Conservation (phyloP, 2,888 invertebrate species). For the Galeopsomyia nigrocyanea region DNA sequence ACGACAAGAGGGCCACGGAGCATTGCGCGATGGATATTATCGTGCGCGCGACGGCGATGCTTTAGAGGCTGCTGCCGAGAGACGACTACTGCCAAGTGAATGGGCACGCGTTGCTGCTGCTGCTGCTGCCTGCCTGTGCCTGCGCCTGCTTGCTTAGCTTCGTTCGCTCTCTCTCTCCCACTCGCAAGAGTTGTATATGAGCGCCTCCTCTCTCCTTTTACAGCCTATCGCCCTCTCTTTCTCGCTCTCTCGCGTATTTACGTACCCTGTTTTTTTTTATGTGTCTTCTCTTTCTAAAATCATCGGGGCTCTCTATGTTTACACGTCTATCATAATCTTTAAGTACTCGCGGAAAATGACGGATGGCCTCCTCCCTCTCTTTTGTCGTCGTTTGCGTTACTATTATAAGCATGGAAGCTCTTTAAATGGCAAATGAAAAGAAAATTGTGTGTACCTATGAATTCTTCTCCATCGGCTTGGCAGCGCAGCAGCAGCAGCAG, state of each 20-base stretch:
- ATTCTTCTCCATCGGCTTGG: constrained; percentile 13
- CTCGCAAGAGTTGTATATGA: neutral
- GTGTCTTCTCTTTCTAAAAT: constrained; percentile 44
- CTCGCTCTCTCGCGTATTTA: neutral
- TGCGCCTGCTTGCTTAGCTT: no score
- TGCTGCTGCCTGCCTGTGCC: neutral
- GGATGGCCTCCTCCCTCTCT: no score
- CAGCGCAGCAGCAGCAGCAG: no score
- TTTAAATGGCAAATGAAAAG: constrained; percentile 1
- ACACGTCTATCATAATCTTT: neutral
- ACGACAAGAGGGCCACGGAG: neutral
- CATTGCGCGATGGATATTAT: neutral
- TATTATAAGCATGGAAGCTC: no score
- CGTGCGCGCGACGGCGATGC: neutral
- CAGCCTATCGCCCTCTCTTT: constrained; percentile 9
- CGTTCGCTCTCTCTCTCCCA: constrained; percentile 18
- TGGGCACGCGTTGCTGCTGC: constrained; percentile 36
- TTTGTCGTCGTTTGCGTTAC: no score
- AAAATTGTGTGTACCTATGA: no score
- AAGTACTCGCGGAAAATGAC: no score
- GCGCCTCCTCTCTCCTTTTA: constrained; percentile 3
- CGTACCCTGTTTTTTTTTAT: constrained; percentile 21
- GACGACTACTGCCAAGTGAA: constrained; percentile 34
- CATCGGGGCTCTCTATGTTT: neutral
- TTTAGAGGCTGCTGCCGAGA: constrained; percentile 25